Conservation (phyloP, 2,113 vertebrate genomes). For the Shinisaurus crocodilurus region DNA sequence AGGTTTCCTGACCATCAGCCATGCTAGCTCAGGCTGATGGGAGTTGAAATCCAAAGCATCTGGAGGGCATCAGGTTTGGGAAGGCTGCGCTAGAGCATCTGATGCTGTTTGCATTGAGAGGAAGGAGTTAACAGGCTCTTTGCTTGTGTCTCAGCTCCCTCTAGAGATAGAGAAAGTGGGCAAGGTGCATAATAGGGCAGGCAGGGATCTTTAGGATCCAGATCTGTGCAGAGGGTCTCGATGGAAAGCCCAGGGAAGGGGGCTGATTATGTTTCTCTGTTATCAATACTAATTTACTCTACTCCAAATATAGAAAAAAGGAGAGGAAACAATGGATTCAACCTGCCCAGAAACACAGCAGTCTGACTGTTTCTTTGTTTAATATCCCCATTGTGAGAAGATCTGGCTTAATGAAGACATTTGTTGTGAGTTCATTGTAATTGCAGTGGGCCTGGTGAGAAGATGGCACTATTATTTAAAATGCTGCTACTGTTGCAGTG, state of each 20-base stretch:
- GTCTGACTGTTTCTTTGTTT: slow-evolving; percentile 22
- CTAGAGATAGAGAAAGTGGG: background rate
- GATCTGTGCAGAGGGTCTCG: background rate
- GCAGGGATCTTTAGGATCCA: background rate
- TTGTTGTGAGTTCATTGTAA: slow-evolving; percentile 51
- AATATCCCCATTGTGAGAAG: background rate
- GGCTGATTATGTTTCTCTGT: background rate
- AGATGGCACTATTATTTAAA: background rate
- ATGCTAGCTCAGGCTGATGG: background rate
- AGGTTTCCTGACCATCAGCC: background rate
- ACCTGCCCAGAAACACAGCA: slow-evolving; percentile 5
- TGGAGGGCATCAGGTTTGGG: no score
- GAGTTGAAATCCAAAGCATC: no score
- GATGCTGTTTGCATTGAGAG: background rate
- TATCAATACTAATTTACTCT: background rate
- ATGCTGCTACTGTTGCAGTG: slow-evolving; percentile 41
- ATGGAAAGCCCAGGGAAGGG: background rate
- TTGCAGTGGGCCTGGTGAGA: slow-evolving; percentile 35
- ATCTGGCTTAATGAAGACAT: slow-evolving; percentile 52
- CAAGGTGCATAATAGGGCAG: background rate
- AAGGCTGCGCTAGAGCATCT: background rate
- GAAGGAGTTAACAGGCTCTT: background rate
- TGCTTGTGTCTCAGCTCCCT: background rate
- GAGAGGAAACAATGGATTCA: slow-evolving; percentile 22
- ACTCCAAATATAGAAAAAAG: slow-evolving; percentile 25